Evolutionary conservation across 2,113 vertebrate species (phyloP).

Genomic region (Psammodynastes pulverulentus): DNA sequence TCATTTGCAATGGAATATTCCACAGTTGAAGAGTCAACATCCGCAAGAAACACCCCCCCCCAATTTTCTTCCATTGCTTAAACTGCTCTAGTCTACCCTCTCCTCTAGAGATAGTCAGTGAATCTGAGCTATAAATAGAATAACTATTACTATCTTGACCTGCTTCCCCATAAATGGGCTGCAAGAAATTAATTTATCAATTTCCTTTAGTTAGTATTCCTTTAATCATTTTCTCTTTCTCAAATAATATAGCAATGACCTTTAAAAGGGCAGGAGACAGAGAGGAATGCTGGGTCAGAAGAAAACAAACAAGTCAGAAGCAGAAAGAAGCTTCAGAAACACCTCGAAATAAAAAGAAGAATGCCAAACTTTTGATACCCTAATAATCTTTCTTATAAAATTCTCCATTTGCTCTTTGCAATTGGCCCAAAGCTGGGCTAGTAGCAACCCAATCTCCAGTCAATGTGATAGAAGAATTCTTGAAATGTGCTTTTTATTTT

Average conservation of each 20-base stretch:
- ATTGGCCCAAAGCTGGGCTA: constrained; percentile 38
- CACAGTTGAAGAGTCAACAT: neutral
- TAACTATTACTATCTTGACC: constrained; percentile 25
- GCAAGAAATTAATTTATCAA: constrained; percentile 11
- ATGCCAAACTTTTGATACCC: constrained; percentile 54
- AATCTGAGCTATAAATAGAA: constrained; percentile 24
- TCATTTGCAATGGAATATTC: neutral
- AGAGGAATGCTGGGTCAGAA: constrained; percentile 12
- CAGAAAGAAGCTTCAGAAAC: constrained; percentile 49
- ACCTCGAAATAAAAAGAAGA: constrained; percentile 50
- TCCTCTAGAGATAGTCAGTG: constrained; percentile 36
- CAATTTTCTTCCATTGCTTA: neutral
- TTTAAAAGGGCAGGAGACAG: constrained; percentile 42
- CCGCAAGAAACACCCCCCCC: neutral
- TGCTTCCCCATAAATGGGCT: neutral
- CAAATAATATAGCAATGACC: constrained; percentile 35
- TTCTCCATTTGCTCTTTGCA: constrained; percentile 58
- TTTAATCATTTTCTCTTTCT: neutral
- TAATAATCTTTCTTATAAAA: constrained; percentile 46
- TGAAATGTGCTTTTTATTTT: constrained; percentile 26
- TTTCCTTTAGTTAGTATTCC: constrained; percentile 24
- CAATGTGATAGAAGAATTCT: constrained; percentile 40
- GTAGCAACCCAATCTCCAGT: constrained; percentile 31
- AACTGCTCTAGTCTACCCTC: neutral
- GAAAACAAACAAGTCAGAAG: constrained; percentile 56